Evolutionary conservation across 1,140 invertebrate genomes (phyloP), one percentile per base, ranked within the genome.

Genomic region (Aphelenchoides fujianensis): DNA sequence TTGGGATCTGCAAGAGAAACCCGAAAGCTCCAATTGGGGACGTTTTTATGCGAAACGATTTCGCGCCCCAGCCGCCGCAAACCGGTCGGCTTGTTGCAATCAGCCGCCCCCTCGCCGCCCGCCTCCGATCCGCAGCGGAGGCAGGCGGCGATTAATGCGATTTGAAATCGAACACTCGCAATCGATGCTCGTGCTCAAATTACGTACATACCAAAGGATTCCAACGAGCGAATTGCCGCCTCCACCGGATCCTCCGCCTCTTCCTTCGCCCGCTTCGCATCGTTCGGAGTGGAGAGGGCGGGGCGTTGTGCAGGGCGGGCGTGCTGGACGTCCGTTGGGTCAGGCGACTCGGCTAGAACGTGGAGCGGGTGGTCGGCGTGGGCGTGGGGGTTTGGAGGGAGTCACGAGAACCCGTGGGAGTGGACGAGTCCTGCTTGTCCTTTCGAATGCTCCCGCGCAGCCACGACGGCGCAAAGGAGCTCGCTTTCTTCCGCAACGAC

Each of bases 151-250:
- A 7, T 59, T 59, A 5, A 59, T 59, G 41, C 23, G 41, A 48
- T 48, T 59, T 59, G 55, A 59, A 59, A 59, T 59, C 55, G 55
- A 59, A 7, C 19, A 5, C 19, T 27, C 55, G 12, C 34, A 5
- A 59, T 12, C 12, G 41, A 59, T 59, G 19, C 23, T 59, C 7
- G 7, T 62, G 71, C 23, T 32, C 12, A 74, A 54, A 35, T 27
- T 36, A 77, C n/a, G n/a, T n/a, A n/a, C n/a, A n/a, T n/a, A n/a
- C 75, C 75, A 70, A 77, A 77, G 30, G 54, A 27, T 34, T 77
- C 75, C 9, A 77, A 52, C 64, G 69, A 72, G 0, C 76, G 35
- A 34, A 77, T 77, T 16, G 75, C 75, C 53, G 72, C 75, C 34
- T 77, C 75, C 1, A 77, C 75, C 19, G 75, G 53, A 69, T 77